Base-by-base conservation (phyloP, 1,140 invertebrate genomes). In the Drosophila varians region DNA sequence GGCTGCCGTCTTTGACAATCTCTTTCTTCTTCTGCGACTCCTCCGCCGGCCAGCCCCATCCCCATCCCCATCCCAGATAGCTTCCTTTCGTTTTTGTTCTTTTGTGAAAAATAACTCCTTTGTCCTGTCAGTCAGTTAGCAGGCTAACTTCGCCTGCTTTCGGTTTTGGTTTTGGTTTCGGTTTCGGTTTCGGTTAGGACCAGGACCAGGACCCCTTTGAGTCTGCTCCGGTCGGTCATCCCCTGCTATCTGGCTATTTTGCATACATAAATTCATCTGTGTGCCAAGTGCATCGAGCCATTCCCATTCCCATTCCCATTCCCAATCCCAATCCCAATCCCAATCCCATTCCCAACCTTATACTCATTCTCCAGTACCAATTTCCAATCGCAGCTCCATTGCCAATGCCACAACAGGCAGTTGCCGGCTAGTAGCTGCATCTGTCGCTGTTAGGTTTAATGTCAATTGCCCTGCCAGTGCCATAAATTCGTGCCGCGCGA, bases 51-150 rank as follows among this genome's bases (percentile, higher is more conserved):
- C 4, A 12, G n/a, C n/a, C n/a, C n/a, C n/a, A n/a, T n/a, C n/a
- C n/a, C n/a, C n/a, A n/a, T n/a, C n/a, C 43, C 34, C 36, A 28
- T 9, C 28, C 61, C 36, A 64, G 60, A 43, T 46, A 57, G 53
- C 54, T 70, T 28, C 58, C 54, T 69, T 76, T 86, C 56, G 36
- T 65, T 80, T 86, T 86, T 71, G 73, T 86, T 87, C 53, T 74
- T 86, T 86, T 86, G 77, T 86, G 69, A 86, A 87, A 82, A 87
- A 86, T 86, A 82, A 71, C 82, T 82, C 77, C 77, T 86, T 86
- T 86, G 82, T 86, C 82, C 82, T 86, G 82, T 86, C 82, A 86
- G 73, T 86, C 82, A 87, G 69, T 51, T 31, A 36, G 49, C 56
- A 38, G 53, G 57, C 51, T 48, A 54, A 57, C 48, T 47, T 47